A percentile compares a stretch with the other conserved stretches of the same genome.
Conservation (phyloP, 1,140 invertebrate species). For the Onthophagus taurus region DNA sequence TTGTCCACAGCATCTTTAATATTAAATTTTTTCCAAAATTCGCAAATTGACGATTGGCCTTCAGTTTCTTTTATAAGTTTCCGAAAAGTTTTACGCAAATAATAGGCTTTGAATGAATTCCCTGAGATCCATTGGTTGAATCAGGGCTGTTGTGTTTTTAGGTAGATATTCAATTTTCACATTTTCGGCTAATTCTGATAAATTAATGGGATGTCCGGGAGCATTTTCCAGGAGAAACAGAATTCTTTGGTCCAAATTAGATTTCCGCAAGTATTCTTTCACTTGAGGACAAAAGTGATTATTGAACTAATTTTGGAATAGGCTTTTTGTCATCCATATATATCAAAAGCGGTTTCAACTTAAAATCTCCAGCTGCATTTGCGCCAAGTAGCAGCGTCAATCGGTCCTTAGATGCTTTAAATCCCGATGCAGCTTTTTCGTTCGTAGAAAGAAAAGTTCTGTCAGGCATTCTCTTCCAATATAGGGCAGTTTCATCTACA, state of each 20-base stretch:
- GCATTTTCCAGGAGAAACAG: not conserved
- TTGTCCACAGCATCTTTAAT: conserved; percentile 13
- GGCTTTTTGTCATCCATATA: conserved; percentile 9
- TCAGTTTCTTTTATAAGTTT: conserved; percentile 17
- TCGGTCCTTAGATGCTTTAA: conserved; percentile 38
- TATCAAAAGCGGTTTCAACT: conserved; percentile 22
- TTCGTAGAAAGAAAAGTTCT: conserved; percentile 34
- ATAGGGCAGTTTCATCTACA: conserved; percentile 35
- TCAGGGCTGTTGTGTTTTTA: not conserved
- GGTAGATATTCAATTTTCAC: too few species aligned
- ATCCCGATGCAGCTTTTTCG: conserved; percentile 34
- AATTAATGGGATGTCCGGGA: not conserved
- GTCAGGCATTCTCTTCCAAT: conserved; percentile 40
- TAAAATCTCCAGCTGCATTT: conserved; percentile 27
- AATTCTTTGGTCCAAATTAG: not conserved
- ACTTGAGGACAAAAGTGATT: not conserved
- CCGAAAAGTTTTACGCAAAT: conserved; percentile 19
- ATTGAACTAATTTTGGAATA: not conserved
- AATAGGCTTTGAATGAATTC: too few species aligned
- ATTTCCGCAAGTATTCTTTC: not conserved
- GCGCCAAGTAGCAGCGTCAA: conserved; percentile 35
- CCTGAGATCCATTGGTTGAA: not conserved
- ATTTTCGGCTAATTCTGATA: not conserved
- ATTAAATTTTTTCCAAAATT: conserved; percentile 13
- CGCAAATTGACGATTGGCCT: conserved; percentile 3